A percentile compares a stretch with the other conserved stretches of the same genome.
Evolutionary conservation across 1,140 invertebrate genomes (phyloP).

Genomic region (Diplogasteroides magnus): DNA sequence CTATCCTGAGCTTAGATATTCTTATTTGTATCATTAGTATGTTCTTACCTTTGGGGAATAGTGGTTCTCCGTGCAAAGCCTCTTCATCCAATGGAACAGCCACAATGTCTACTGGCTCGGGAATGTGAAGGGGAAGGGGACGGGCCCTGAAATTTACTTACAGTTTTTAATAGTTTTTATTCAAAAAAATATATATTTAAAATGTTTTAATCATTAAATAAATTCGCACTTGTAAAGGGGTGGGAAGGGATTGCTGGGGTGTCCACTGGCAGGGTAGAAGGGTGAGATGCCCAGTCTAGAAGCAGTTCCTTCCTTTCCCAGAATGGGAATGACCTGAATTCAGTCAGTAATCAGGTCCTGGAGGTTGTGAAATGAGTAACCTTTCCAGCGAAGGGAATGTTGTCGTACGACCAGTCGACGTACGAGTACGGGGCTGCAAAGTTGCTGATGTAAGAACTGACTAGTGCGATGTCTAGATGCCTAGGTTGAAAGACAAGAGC

Average conservation of each 20-base stretch:
- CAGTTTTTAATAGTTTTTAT: too few species aligned
- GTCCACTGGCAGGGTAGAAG: conserved; percentile 33
- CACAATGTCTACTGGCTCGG: conserved; percentile 39
- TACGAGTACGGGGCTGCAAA: conserved; percentile 33
- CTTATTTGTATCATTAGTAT: neutral
- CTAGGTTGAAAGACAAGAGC: too few species aligned
- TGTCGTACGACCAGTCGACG: conserved; percentile 37
- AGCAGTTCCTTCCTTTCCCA: conserved; percentile 37
- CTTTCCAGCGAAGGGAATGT: conserved; percentile 39
- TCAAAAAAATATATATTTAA: too few species aligned
- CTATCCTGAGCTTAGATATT: neutral
- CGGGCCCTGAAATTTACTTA: conserved; percentile 30
- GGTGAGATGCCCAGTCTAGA: conserved; percentile 30
- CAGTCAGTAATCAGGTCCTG: too few species aligned
- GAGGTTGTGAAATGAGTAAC: too few species aligned
- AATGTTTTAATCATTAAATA: too few species aligned
- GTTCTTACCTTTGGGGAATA: conserved; percentile 27
- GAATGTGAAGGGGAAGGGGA: conserved; percentile 35
- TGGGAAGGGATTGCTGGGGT: conserved; percentile 35
- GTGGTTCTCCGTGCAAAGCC: conserved; percentile 37
- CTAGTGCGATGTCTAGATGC: too few species aligned
- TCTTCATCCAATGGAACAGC: conserved; percentile 39
- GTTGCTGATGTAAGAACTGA: too few species aligned
- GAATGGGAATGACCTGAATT: conserved; percentile 30
- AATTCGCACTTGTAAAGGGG: conserved; percentile 36